Evolutionary conservation across 2,888 invertebrate genomes (phyloP).

Genomic region (Dryomyza anilis): DNA sequence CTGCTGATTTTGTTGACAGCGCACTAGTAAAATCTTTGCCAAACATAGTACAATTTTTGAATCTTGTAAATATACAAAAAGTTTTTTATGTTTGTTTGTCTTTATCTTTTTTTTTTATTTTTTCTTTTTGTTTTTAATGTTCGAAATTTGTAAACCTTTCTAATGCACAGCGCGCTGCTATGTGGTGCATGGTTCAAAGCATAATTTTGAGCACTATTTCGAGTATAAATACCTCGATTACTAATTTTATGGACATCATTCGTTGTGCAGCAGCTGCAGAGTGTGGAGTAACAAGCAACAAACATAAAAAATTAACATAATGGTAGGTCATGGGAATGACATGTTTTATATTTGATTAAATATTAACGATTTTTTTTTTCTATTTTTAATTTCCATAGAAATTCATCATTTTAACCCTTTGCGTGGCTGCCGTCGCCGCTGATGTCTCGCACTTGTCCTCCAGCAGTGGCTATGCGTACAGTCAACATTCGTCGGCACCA

Average conservation of each 20-base stretch:
- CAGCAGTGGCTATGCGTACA: conserved; percentile 17
- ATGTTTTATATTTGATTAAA: not conserved
- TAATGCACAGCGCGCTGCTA: too few relatives aligned
- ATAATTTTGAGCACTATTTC: not conserved
- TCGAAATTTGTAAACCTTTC: too few relatives aligned
- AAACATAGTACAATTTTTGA: too few relatives aligned
- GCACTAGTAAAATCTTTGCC: too few relatives aligned
- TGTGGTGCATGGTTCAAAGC: too few relatives aligned
- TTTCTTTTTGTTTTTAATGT: too few relatives aligned
- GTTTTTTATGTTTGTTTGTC: too few relatives aligned
- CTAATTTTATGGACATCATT: not conserved
- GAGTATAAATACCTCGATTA: not conserved
- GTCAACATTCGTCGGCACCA: too few relatives aligned
- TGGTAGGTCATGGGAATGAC: not conserved
- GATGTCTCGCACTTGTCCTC: conserved; percentile 23
- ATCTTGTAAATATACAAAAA: too few relatives aligned
- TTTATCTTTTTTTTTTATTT: too few relatives aligned
- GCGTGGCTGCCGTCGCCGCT: conserved; percentile 11
- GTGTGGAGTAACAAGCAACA: conserved; percentile 1
- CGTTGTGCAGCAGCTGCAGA: not conserved
- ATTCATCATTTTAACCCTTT: conserved; percentile 10
- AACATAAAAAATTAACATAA: not conserved
- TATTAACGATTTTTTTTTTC: too few relatives aligned
- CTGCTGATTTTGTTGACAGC: too few relatives aligned
- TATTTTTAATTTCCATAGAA: conserved; percentile 8